A percentile compares a stretch with the other conserved stretches of the same genome.
These are phyloP conservation scores for Phrynocephalus versicolor DNA, from an alignment of 2,113 vertebrate species.

Conservation along the genomic window DNA sequence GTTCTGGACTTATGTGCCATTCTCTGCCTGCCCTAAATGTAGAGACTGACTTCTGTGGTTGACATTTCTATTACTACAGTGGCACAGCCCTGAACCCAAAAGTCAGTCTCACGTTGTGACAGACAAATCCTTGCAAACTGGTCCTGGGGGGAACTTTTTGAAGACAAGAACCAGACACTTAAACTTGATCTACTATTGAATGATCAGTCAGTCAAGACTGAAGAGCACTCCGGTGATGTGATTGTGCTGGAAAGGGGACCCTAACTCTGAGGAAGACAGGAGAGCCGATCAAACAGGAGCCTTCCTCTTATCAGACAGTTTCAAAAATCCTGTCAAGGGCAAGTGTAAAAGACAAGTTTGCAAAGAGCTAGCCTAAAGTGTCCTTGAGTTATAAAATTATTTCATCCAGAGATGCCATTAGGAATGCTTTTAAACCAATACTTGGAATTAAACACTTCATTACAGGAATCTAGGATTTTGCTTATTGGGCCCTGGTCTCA, in stretches of 20 bases:
- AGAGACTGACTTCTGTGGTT: not conserved
- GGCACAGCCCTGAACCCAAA: not conserved
- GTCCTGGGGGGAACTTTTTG: not conserved
- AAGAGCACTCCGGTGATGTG: not conserved
- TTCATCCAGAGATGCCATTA: not conserved
- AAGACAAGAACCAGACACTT: slow-evolving; percentile 13
- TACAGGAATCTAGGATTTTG: not conserved
- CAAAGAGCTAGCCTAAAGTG: not conserved
- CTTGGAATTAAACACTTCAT: not conserved
- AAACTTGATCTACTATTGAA: slow-evolving; percentile 3
- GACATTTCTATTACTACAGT: slow-evolving; percentile 19
- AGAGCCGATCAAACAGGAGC: not conserved
- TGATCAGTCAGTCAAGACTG: not conserved
- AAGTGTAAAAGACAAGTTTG: not conserved
- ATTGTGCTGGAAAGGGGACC: not conserved
- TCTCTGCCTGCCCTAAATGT: not conserved
- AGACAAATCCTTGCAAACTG: slow-evolving; percentile 7
- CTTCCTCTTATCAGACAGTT: not conserved
- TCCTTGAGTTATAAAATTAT: not conserved
- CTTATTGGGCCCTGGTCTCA: no score
- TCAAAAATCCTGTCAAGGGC: not conserved
- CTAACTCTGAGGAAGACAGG: not conserved
- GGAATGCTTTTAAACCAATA: not conserved
- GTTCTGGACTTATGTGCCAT: slow-evolving; percentile 5
- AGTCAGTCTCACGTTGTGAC: not conserved